Base-by-base conservation (phyloP, 2,797 vertebrate species). In the Manis crassicaudata region DNA sequence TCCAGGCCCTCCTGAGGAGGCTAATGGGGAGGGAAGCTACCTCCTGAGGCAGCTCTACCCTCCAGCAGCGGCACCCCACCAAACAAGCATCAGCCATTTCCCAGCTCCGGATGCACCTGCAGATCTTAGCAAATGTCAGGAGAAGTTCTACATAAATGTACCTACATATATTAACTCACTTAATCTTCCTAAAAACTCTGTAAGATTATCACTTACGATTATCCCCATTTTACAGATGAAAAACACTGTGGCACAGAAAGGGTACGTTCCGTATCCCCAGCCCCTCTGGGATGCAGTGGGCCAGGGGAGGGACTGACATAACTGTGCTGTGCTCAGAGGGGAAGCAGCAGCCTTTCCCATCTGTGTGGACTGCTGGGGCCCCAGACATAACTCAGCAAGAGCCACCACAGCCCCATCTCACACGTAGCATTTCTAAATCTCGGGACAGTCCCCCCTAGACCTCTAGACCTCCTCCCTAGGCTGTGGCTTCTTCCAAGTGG, bases 161-260 rank as follows among this genome's bases (percentile, higher is more conserved):
- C 58, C 52, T 29, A 62, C 7, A 54, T 8, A 68, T 25, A 88
- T 50, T 76, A 79, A 91, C 23, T 89, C 58, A 93, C 14, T 90
- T 79, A 75, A 95, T 54, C 67, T 43, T 81, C 68, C 85, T 18
- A 17, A 81, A 95, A 93, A 93, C 62, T 80, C 67, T 85, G 20
- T 75, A 73, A 58, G 17, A 43, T 72, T 58, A 86, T 88, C 43
- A 94, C 75, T 40, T 79, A 76, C 96, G 90, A 72, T 46, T 63
- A 91, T 56, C 11, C 14, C 73, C 43, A 80, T 79, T 52, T 86
- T 79, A 85, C 35, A 95, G 90, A 52, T 83, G 70, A 91, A 94
- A 94, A 90, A 52, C 35, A 50, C 32, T 50, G 46, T 79, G 58
- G 65, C 63, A 73, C 6, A 87, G 60, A 90, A 85, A 93, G 40